These are phyloP conservation scores for Varecia variegata DNA, from an alignment of 2,797 vertebrate species.

Conservation along the genomic window DNA sequence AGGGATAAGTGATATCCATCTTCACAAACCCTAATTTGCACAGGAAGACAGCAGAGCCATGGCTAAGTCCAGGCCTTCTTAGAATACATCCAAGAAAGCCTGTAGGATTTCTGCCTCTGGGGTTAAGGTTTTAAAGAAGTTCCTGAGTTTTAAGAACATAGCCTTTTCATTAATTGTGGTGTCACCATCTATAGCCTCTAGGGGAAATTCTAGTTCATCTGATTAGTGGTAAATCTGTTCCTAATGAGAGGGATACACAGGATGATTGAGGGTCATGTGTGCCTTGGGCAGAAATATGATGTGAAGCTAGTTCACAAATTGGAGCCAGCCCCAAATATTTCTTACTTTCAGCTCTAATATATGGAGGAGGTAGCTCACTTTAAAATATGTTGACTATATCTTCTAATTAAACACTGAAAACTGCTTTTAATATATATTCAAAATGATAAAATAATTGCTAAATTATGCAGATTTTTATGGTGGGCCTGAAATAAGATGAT, in stretches of 20 bases:
- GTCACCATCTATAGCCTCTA: background rate
- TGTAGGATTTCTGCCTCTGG: constrained; percentile 29
- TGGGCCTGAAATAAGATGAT: constrained; percentile 80
- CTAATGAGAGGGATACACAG: constrained; percentile 71
- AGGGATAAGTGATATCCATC: background rate
- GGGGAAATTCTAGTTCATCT: constrained; percentile 34
- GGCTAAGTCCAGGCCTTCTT: background rate
- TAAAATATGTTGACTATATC: constrained; percentile 78
- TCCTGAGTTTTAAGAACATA: constrained; percentile 1
- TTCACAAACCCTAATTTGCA: background rate
- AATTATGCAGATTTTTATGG: constrained; percentile 86
- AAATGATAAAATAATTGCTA: constrained; percentile 86
- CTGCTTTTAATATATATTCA: constrained; percentile 79
- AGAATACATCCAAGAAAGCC: background rate
- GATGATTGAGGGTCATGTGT: constrained; percentile 62
- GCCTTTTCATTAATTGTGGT: constrained; percentile 48
- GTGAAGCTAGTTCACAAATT: constrained; percentile 67
- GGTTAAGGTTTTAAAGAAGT: constrained; percentile 37
- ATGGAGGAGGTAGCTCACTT: constrained; percentile 68
- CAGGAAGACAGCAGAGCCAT: background rate
- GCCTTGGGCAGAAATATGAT: constrained; percentile 67
- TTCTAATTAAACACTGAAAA: constrained; percentile 81
- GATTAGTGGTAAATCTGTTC: constrained; percentile 66
- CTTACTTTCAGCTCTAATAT: constrained; percentile 70
- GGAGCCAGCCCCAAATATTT: constrained; percentile 67